phyloP scores from a whole-genome alignment of 2,797 vertebrate species.

The Anomalospiza imberbis region DNA sequence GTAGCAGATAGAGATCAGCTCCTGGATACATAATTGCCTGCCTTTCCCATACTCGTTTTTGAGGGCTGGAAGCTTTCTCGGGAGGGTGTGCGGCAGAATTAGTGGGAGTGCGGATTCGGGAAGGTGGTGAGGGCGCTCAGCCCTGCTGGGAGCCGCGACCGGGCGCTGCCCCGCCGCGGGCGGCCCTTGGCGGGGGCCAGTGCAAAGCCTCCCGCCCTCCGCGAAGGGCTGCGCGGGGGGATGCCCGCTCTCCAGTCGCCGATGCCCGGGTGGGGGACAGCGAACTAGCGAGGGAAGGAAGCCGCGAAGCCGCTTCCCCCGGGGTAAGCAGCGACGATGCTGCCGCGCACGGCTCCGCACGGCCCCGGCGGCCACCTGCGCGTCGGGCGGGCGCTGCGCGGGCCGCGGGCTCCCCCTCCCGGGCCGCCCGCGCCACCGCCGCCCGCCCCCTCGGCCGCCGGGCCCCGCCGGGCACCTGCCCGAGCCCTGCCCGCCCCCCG shows the following conservation, averaged over 20 bases:
- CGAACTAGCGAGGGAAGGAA: no score
- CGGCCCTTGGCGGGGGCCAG: neutral
- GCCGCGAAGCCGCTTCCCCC: no score
- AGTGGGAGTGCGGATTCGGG: neutral
- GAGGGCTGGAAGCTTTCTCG: neutral
- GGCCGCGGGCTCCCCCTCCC: constrained; percentile 61
- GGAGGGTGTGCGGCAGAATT: neutral
- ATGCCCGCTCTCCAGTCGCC: neutral
- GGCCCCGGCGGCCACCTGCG: neutral
- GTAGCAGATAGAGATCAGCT: constrained; percentile 36
- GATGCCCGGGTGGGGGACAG: neutral
- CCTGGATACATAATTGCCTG: neutral
- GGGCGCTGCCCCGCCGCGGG: neutral
- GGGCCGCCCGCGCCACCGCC: neutral
- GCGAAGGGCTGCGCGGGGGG: neutral
- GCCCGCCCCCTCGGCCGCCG: no score
- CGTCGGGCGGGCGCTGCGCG: neutral
- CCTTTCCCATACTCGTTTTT: neutral
- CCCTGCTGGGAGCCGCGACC: neutral
- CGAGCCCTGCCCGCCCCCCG: neutral
- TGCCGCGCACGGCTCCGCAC: rapidly evolving
- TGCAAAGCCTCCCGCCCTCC: neutral
- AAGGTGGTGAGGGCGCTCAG: neutral
- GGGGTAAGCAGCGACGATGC: neutral
- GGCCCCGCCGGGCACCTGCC: no score